Evolutionary conservation across 2,797 vertebrate genomes (phyloP), one percentile per base, ranked within the genome.

Genomic region (Silurus lanzhouensis): DNA sequence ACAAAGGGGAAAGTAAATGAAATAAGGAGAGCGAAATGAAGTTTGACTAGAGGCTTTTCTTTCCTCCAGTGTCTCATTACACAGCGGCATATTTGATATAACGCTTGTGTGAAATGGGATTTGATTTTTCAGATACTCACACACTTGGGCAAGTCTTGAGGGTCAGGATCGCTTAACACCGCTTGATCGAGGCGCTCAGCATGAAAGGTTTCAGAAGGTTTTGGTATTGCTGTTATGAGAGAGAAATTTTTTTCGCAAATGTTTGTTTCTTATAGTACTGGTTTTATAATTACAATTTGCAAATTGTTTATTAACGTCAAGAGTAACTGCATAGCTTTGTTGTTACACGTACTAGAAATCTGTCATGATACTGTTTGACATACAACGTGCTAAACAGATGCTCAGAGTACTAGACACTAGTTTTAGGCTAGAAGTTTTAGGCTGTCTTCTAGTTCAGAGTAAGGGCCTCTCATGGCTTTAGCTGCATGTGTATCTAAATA

Each of bases 91-190:
- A 85, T 87, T 86, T 85, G 58, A 86, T 83, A 67, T 84, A 76
- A 79, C 52, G 86, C 70, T 67, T 60, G 78, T 75, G 72, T 84
- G 60, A 85, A 86, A 88, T 79, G 71, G 83, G 84, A 88, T 89
- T 89, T 63, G 82, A 64, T 91, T 90, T 89, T 89, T 87, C 75
- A 78, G 87, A 87, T 85, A 76, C 83, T 86, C 84, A 83, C 76
- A 68, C 57, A 77, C 84, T 83, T 13, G 7, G 84, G 58, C 82
- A 83, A 83, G 7, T 66, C 55, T 27, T 6, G 22, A 25, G 66
- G 78, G 55, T 72, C 77, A 12, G 84, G 48, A 58, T 81, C 58
- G 44, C 58, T 64, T 74, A 27, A 22, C 77, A 38, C n/a, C 6
- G 44, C 58, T n/a, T 81, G 77, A 85, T 74, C 72, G 52, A 64